phyloP scores from a whole-genome alignment of 1,140 invertebrate species.

The Homarus americanus region DNA sequence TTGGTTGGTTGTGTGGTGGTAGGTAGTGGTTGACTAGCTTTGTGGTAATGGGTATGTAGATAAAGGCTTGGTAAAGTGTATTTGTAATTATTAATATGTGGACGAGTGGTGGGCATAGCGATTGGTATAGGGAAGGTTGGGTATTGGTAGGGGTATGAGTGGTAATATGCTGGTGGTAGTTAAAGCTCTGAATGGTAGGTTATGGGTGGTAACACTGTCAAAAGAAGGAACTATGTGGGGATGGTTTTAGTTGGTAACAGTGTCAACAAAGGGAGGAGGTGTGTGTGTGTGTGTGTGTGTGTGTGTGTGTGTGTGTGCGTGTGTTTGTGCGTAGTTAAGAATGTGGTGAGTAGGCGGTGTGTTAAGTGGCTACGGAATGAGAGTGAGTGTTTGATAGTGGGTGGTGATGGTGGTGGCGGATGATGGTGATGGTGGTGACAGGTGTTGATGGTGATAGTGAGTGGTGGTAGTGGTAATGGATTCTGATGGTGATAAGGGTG shows the following conservation, averaged over 20 bases:
- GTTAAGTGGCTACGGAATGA: background rate
- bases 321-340: background rate
- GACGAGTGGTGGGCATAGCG: too few relatives aligned
- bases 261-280: background rate
- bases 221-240: too few relatives aligned
- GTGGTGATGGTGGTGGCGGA: too few relatives aligned
- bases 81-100: too few relatives aligned
- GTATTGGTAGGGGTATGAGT: background rate
- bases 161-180: background rate
- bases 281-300: background rate
- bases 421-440: background rate
- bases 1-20: conserved; percentile 3
- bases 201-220: background rate
- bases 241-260: background rate
- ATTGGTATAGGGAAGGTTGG: background rate
- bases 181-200: background rate
- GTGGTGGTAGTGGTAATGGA: background rate
- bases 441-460: background rate
- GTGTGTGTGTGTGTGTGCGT: background rate
- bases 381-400: background rate
- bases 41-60: background rate
- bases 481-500: background rate
- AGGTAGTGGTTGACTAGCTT: too few relatives aligned
- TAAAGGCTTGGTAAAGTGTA: too few relatives aligned
- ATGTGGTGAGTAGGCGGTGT: background rate